These are phyloP conservation scores for Raja brachyura DNA, from an alignment of 2,113 vertebrate species.

Conservation along the genomic window DNA sequence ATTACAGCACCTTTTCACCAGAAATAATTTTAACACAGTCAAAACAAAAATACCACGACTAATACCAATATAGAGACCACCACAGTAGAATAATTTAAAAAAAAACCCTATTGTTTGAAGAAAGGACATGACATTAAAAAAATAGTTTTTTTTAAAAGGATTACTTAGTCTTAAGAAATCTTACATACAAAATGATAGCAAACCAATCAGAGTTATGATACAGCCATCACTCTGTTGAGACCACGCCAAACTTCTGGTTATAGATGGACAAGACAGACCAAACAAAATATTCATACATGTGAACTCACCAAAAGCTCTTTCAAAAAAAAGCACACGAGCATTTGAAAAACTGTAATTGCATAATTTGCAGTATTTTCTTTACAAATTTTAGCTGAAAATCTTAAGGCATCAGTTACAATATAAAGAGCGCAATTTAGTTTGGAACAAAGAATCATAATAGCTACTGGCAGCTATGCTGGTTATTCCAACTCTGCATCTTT, in stretches of 20 bases:
- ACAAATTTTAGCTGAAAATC: neutral
- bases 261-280: constrained; percentile 37
- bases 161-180: constrained; percentile 37
- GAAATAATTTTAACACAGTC: constrained; percentile 60
- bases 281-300: constrained; percentile 36
- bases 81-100: neutral
- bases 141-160: neutral
- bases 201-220: constrained; percentile 38
- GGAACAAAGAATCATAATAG: neutral
- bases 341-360: constrained; percentile 29
- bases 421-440: constrained; percentile 12
- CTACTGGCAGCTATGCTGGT: neutral
- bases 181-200: constrained; percentile 35
- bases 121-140: constrained; percentile 26
- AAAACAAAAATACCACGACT: constrained; percentile 31
- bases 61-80: constrained; percentile 27
- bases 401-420: constrained; percentile 16
- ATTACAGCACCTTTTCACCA: constrained; percentile 83
- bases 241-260: constrained; percentile 39
- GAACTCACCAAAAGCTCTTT: constrained; percentile 37
- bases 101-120: neutral
- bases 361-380: constrained; percentile 7
- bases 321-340: constrained; percentile 19
- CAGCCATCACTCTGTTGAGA: constrained; percentile 36
- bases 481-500: constrained; percentile 10